Evolutionary conservation across 2,113 vertebrate genomes (phyloP).

Genomic region (Erinaceus europaeus): DNA sequence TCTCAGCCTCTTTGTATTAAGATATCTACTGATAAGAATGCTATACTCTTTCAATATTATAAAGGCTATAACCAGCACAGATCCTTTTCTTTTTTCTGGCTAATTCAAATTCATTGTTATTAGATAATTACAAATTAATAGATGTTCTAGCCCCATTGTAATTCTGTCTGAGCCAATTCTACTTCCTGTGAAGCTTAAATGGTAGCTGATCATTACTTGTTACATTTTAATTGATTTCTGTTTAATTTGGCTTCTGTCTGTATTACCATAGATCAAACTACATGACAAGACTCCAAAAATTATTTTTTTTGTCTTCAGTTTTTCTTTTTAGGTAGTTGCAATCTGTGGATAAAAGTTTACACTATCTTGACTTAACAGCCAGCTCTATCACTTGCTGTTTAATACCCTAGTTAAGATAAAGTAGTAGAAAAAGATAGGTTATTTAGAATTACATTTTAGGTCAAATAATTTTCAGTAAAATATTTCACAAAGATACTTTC

Average conservation of each 20-base stretch:
- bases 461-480: no score
- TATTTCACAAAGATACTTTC: no score
- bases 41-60: constrained; percentile 1
- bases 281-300: constrained; percentile 17
- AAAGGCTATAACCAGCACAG: not conserved
- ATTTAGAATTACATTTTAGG: no score
- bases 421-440: no score
- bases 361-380: not conserved
- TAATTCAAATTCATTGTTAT: constrained; percentile 46
- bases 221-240: constrained; percentile 55
- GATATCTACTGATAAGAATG: not conserved
- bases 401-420: no score
- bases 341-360: not conserved
- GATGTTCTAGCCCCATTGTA: constrained; percentile 39
- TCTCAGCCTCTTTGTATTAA: not conserved
- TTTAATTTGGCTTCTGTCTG: constrained; percentile 52
- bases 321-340: not conserved
- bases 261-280: constrained; percentile 13
- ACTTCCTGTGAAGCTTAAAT: constrained; percentile 47
- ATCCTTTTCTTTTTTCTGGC: not conserved
- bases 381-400: no score
- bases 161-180: constrained; percentile 45
- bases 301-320: not conserved
- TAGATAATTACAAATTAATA: constrained; percentile 57
- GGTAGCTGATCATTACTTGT: constrained; percentile 52